Conservation (phyloP, 2,113 vertebrate species). For the Semicossyphus pulcher region DNA sequence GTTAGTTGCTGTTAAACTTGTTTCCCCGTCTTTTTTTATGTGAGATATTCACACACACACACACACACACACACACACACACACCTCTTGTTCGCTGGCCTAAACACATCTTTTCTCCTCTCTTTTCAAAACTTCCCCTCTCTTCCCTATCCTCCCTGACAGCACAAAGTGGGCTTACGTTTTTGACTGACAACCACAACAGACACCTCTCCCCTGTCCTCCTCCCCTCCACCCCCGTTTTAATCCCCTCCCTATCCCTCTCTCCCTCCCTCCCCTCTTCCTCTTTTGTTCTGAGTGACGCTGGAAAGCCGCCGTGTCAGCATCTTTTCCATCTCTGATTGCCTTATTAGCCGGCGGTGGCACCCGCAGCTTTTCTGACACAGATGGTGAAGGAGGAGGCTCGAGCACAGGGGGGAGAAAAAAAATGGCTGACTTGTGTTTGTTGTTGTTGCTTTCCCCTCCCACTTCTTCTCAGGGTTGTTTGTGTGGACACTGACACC, state of each 20-base stretch:
- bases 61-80: constrained; percentile 27
- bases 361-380: constrained; percentile 82
- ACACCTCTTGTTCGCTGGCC: constrained; percentile 65
- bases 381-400: constrained; percentile 80
- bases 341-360: constrained; percentile 87
- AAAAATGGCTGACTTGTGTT: constrained; percentile 79
- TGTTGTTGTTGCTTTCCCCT: constrained; percentile 75
- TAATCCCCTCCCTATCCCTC: constrained; percentile 75
- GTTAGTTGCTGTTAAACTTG: constrained; percentile 43
- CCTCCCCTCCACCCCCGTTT: constrained; percentile 63
- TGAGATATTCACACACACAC: constrained; percentile 14
- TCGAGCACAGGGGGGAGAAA: constrained; percentile 3
- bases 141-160: constrained; percentile 74
- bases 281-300: constrained; percentile 85
- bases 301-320: constrained; percentile 85
- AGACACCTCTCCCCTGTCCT: constrained; percentile 62
- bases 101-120: constrained; percentile 83
- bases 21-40: constrained; percentile 36
- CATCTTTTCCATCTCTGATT: constrained; percentile 87
- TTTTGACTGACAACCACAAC: constrained; percentile 87
- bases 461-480: constrained; percentile 71
- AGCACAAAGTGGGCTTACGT: constrained; percentile 82
- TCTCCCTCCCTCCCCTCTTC: constrained; percentile 64
- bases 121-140: constrained; percentile 76
- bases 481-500: constrained; percentile 85